Conservation (phyloP, 2,797 vertebrate species). For the Champsocephalus esox region DNA sequence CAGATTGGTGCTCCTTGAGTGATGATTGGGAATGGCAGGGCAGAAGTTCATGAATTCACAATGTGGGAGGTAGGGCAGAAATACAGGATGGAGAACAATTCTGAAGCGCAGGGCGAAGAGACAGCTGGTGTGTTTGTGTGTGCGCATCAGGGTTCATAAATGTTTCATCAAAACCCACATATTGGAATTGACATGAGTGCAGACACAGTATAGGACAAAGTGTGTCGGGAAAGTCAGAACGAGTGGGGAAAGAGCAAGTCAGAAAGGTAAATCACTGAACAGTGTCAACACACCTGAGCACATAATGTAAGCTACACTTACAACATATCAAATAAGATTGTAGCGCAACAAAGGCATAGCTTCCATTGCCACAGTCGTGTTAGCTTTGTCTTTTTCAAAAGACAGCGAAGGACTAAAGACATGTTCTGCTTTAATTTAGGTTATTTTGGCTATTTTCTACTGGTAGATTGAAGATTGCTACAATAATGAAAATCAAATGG, state of each 20-base stretch:
- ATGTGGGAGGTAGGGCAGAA: conserved; percentile 58
- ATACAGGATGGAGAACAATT: conserved; percentile 43
- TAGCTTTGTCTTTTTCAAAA: not conserved
- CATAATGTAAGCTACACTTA: not conserved
- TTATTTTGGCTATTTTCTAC: too few species aligned
- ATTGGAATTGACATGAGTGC: conserved; percentile 32
- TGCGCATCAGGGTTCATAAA: conserved; percentile 56
- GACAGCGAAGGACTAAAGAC: too few species aligned
- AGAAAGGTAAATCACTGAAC: not conserved
- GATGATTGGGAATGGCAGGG: conserved; percentile 68
- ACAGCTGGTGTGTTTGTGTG: conserved; percentile 57
- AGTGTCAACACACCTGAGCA: not conserved
- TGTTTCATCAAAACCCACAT: conserved; percentile 61
- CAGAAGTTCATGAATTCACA: conserved; percentile 72
- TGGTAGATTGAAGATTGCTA: too few species aligned
- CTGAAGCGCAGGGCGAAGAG: conserved; percentile 38
- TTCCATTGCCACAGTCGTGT: fast-evolving
- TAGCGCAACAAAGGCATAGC: not conserved
- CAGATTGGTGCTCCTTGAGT: conserved; percentile 50
- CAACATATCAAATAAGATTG: not conserved
- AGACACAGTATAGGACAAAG: conserved; percentile 35
- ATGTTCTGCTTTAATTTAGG: too few species aligned
- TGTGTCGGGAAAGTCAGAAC: conserved; percentile 7
- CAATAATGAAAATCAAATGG: too few species aligned
- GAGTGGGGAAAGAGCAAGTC: not conserved